Base-by-base conservation (phyloP, 2,888 invertebrate species). In the Nymphalis urticae region DNA sequence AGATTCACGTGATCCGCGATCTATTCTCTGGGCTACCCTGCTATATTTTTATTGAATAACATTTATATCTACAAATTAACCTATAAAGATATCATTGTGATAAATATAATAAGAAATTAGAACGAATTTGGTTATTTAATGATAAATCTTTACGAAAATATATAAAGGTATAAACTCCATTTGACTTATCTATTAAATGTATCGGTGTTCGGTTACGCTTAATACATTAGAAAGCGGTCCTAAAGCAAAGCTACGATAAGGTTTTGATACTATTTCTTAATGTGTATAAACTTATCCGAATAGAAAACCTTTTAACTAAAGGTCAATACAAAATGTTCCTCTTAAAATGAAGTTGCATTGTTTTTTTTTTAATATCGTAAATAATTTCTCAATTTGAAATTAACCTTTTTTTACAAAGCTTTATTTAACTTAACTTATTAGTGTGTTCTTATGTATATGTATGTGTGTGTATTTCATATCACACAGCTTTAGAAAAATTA, bases 191-290 rank as follows among this genome's bases (percentile, higher is more conserved):
- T 60, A 60, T 60, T 60, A 60, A 64, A 61, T 48, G 61, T 66
- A 66, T 54, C 61, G 66, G 66, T 61, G 50, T 68, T 63, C 48
- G 54, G 68, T 62, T 65, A 54, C 68, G 68, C 71, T 71, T 71
- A 68, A 71, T 71, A 68, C 66, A 48, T 68, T 69, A 53, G 65
- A 47, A 48, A 71, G 65, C 71, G 63, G 62, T 68, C 62, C 68
- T 59, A 66, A 64, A 68, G 68, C 68, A 24, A 24, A 68, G 71
- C 62, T 53, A 64, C 68, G 68, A 71, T 71, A 71, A 71, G 71
- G 68, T 65, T 69, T 68, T 71, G 71, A 71, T 66, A 47, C 47
- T 63, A 60, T 66, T 68, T 68, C 65, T 71, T 71, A 66, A 53
- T 68, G 64, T 59, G 16, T 53, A 53, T 24, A 19, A 50, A 60